Percentiles rank a stretch among this genome's conserved stretches.
These are phyloP conservation scores for Pteropus alecto DNA, from an alignment of 2,113 vertebrate species.

Conservation along the genomic window DNA sequence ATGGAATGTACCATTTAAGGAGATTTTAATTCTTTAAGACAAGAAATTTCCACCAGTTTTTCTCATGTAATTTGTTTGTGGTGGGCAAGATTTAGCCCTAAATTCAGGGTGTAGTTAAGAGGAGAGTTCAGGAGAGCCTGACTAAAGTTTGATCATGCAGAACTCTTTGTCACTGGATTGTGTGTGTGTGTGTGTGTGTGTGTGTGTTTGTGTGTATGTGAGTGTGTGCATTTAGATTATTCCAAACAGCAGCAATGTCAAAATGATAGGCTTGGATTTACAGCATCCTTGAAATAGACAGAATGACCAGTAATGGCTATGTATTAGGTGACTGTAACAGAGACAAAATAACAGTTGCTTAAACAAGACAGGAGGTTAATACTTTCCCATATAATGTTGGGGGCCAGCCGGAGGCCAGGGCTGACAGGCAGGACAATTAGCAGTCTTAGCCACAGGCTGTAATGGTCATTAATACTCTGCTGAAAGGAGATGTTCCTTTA, in stretches of 20 bases:
- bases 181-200: too few species aligned
- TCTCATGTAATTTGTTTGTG: not conserved
- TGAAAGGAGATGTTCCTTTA: not conserved
- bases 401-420: not conserved
- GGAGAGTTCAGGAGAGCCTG: not conserved
- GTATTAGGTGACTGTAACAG: not conserved
- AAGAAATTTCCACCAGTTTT: not conserved
- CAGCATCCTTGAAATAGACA: not conserved
- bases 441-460: not conserved
- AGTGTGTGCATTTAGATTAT: not conserved
- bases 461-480: not conserved
- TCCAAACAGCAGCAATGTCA: not conserved
- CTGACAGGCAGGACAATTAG: not conserved
- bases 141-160: not conserved
- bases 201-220: not conserved
- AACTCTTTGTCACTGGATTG: not conserved
- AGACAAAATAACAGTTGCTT: conserved; percentile 6
- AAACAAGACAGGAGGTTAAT: not conserved
- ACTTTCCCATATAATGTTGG: not conserved
- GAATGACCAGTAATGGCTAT: not conserved
- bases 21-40: not conserved
- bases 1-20: not conserved
- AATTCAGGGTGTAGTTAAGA: not conserved
- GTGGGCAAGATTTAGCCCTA: not conserved
- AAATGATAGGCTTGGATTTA: not conserved